Evolutionary conservation across 2,797 vertebrate genomes (phyloP), one percentile per base, ranked within the genome.

Genomic region (Epinephelus malabaricus): DNA sequence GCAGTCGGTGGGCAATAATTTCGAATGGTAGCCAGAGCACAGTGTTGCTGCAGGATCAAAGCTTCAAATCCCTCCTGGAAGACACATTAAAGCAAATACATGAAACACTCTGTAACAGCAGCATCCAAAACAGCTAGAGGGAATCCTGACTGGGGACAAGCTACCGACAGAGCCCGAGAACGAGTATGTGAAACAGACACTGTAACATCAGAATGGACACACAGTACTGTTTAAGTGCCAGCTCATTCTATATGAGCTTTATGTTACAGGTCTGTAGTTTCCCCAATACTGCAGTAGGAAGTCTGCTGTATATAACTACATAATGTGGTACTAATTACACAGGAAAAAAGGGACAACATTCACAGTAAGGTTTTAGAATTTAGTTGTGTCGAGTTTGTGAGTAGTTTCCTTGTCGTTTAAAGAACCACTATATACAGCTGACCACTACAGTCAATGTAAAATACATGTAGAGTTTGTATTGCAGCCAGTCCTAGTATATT

Each of bases 1-100:
- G 69, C 69, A 11, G 59, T 55, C 15, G 0, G 68, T 53, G 65
- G 73, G 76, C 58, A 83, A 69, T 76, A 17, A 73, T 86, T 84
- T 84, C 2, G 1, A 86, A 43, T 2, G 63, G 66, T 69, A 76
- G 75, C 82, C 86, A 76, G 63, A 78, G 75, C 61, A 0, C 70
- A 47, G 67, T 50, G 56, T 66, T 78, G 67, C 82, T 66, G 68
- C 58, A 43, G 67, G 76, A 88, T 88, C 85, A 91, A 83, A 73
- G 86, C 78, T 53, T 51, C 49, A 47, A 69, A 75, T 84, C 79
- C 63, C 47, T 70, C 55, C 86, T 73, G 82, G 83, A 82, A 72
- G 76, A 71, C 66, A 78, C 71, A 75, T 84, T 65, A 83, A 83
- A 86, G 86, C 62, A 51, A 74, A 81, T 43, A 63, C 79, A 79